Evolutionary conservation across 2,113 vertebrate species (phyloP).

Genomic region (Desmodus rotundus): DNA sequence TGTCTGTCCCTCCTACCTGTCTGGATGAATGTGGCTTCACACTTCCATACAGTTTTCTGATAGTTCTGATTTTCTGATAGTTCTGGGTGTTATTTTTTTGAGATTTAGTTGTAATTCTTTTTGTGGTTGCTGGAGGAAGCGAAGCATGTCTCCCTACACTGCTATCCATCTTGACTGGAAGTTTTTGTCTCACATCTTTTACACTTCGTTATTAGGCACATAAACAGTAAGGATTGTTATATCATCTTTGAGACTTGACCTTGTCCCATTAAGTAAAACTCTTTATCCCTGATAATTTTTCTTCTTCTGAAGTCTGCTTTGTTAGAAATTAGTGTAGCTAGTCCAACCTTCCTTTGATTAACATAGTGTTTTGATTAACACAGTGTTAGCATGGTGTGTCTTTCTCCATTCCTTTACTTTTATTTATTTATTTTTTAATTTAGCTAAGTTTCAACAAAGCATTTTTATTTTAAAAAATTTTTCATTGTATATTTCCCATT

Average conservation of each 20-base stretch:
- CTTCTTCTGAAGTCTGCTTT: background rate
- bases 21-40: too few relatives aligned
- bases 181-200: background rate
- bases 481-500: too few relatives aligned
- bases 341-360: background rate
- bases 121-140: too few relatives aligned
- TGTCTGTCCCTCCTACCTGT: too few relatives aligned
- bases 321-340: background rate
- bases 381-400: background rate
- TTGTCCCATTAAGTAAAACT: background rate
- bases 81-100: too few relatives aligned
- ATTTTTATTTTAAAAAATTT: too few relatives aligned
- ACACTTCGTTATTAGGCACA: background rate
- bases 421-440: background rate
- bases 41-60: too few relatives aligned
- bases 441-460: too few relatives aligned
- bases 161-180: background rate
- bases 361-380: too few relatives aligned
- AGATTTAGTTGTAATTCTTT: too few relatives aligned
- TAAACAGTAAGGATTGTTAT: background rate
- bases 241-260: background rate
- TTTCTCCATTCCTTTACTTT: background rate
- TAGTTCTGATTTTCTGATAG: too few relatives aligned
- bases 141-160: too few relatives aligned
- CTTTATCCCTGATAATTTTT: background rate